These are phyloP conservation scores for Butorides virescens DNA, from an alignment of 2,113 vertebrate genomes.

Conservation along the genomic window DNA sequence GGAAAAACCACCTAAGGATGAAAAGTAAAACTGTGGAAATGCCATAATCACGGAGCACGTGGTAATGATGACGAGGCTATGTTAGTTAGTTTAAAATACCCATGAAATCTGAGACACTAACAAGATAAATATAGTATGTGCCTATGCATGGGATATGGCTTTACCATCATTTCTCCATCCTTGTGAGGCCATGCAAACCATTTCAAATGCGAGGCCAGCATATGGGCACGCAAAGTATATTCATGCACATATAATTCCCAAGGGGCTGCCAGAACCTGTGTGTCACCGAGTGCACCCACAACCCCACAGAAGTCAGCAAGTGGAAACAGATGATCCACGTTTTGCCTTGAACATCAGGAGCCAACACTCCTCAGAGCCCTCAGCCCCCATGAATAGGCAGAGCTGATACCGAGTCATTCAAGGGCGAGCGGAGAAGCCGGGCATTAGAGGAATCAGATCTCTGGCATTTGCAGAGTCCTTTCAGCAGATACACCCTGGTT, in stretches of 20 bases:
- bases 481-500: background rate
- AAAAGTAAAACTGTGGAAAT: background rate
- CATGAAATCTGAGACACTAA: background rate
- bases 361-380: background rate
- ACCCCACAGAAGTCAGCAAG: background rate
- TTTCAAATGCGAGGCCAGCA: background rate
- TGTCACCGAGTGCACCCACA: background rate
- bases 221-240: no score
- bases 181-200: background rate
- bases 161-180: background rate
- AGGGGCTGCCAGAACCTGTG: background rate
- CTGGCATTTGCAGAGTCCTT: background rate
- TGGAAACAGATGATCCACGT: background rate
- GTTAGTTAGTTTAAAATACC: background rate
- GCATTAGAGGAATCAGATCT: background rate
- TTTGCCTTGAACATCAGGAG: background rate
- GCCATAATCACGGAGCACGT: background rate
- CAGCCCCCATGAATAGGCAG: background rate
- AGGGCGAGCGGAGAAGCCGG: background rate
- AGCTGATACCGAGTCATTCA: no score
- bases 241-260: background rate
- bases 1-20: background rate
- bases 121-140: background rate
- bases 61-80: background rate
- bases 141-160: background rate